phyloP scores from a whole-genome alignment of 2,797 vertebrate genomes.

The Coregonus suidteri region DNA sequence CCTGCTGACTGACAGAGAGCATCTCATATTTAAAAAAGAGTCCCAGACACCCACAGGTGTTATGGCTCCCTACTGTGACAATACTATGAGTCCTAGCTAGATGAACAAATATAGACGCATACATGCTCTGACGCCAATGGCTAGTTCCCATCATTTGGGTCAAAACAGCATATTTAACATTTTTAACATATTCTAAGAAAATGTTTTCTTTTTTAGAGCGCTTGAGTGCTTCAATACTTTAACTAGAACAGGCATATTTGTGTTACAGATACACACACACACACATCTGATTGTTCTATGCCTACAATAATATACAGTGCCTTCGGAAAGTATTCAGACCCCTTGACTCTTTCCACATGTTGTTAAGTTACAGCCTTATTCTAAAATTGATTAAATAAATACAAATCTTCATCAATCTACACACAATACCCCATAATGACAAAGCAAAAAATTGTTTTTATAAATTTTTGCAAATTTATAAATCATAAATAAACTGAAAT shows the following conservation, averaged over 20 bases:
- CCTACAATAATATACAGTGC: no score
- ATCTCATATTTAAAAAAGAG: slow-evolving; percentile 21
- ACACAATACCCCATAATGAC: no score
- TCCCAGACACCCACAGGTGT: slow-evolving; percentile 17
- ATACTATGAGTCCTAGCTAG: background rate
- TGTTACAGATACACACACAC: background rate
- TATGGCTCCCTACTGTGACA: slow-evolving; percentile 2
- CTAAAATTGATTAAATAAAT: no score
- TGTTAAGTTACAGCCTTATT: no score
- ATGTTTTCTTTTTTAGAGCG: background rate
- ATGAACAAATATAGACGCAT: slow-evolving; percentile 5
- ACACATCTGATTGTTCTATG: background rate
- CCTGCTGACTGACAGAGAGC: slow-evolving; percentile 27
- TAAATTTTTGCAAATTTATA: no score
- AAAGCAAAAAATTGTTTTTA: no score
- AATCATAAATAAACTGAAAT: no score
- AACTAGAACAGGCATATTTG: background rate
- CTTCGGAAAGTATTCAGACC: no score
- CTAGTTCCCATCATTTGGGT: slow-evolving; percentile 37
- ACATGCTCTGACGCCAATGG: background rate
- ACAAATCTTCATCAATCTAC: no score
- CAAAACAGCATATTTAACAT: slow-evolving; percentile 23
- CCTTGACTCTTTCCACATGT: no score
- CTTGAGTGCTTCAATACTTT: background rate
- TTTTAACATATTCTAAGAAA: slow-evolving; percentile 23